Evolutionary conservation across 2,113 vertebrate species (phyloP), one percentile per base, ranked within the genome.

Genomic region (Entosphenus tridentatus): DNA sequence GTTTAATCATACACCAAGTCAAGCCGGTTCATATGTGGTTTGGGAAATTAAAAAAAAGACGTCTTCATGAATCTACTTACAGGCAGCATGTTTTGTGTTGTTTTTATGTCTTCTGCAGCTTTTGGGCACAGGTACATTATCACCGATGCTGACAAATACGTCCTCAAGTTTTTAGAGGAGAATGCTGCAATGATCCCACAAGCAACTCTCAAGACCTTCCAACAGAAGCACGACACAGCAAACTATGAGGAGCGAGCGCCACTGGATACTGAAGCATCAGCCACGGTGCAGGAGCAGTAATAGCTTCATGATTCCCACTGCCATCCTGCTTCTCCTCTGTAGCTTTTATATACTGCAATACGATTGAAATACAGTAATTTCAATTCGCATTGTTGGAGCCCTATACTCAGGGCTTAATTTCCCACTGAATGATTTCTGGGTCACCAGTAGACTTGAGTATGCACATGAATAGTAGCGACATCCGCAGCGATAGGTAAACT

Each of bases 101-200:
- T 56, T 39, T 18, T 18, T 72, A 12, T 8, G 55, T 70, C 73
- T 71, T 68, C 69, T 69, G 67, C 73, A 97, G 93, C 91, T 72
- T 93, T 96, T 57, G 72, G 83, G 62, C 85, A 82, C 74, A 81
- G 84, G 56, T 97, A 96, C 57, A 8, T 87, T 69, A 78, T 96
- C 81, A 84, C 72, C 1, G 82, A 86, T 0, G 81, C 82, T 1
- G 91, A 93, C 55, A 75, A 75, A 1, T 84, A 82, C 2, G 91
- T 90, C 59, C 75, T 89, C 57, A 83, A 78, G 5, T 89, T 88
- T 69, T 77, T 96, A 76, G 85, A 91, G 77, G 81, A 78, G 68
- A 80, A 82, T 0, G 67, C 81, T 2, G 73, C 79, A n/a, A 71
- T 75, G 56, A 85, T 85, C 58, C 87, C 87, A 1, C 68, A 56